Base-by-base conservation (phyloP, 2,888 invertebrate species). In the Phaonia tiefii region DNA sequence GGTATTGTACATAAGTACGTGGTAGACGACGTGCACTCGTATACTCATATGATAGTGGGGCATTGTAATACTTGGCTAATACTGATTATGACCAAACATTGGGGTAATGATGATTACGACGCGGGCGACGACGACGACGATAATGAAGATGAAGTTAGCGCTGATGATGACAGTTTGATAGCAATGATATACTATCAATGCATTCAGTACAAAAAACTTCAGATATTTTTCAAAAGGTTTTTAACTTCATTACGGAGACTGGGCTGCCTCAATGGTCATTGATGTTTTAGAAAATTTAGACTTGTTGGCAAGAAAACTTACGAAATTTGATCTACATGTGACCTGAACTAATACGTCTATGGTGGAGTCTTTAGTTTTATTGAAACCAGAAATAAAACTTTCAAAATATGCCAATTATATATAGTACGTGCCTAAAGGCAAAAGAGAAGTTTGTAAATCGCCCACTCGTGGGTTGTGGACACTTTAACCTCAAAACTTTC, bases 111-210 rank as follows among this genome's bases (percentile, higher is more conserved):
- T 51, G 51, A 13, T n/a, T 39, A n/a, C n/a, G 39, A 39, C 10
- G 39, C 5, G 5, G 39, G 39, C 5, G 44, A n/a, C 13, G 44
- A 31, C 11, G 58, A 20, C 22, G 10, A 25, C 20, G 63, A 65
- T 44, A 17, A 11, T 20, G 25, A 56, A 13, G 58, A 58, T 58
- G 31, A 37, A 25, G 11, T 17, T 4, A 5, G 39, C 39, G 22
- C 15, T 58, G 58, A n/a, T 26, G 37, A 15, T 60, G 60, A 37
- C 17, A 1, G 46, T 1, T n/a, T 60, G 39, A 15, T 60, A 39
- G 63, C 42, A 39, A 22, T 54, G 69, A 69, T 69, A 31, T 69
- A 39, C 51, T 37, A 54, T 69, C 67, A 69, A 37, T 67, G 67
- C 54, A 54, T 54, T 49, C 42, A 54, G 13, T 63, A 31, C n/a